These are phyloP conservation scores for Bombyx mandarina DNA, from an alignment of 1,140 invertebrate species.

Conservation along the genomic window DNA sequence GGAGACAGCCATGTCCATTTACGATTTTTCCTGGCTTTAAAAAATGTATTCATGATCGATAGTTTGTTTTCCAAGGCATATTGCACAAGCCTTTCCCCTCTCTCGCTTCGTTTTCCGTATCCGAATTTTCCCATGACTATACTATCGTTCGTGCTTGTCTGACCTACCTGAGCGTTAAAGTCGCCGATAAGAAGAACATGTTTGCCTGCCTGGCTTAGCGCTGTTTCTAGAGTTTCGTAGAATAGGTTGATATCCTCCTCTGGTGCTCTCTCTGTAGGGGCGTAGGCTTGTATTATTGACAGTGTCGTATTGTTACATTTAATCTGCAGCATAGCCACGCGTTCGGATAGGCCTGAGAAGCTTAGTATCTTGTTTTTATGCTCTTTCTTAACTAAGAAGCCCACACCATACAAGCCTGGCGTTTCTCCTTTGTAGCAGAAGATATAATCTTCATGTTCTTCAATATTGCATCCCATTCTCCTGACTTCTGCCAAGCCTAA, in stretches of 20 bases:
- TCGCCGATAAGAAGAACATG: slow-evolving; percentile 7
- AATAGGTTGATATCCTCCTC: slow-evolving; percentile 9
- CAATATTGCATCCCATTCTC: slow-evolving; percentile 8
- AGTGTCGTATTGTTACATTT: slow-evolving; percentile 5
- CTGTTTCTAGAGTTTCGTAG: slow-evolving; percentile 10
- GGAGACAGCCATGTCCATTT: too few species aligned
- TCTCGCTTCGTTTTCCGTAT: too few species aligned
- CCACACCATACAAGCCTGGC: slow-evolving; percentile 8
- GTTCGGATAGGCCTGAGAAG: slow-evolving; percentile 5
- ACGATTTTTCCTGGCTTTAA: too few species aligned
- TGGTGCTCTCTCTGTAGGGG: slow-evolving; percentile 9
- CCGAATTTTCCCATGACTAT: too few species aligned
- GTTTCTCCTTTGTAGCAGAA: slow-evolving; percentile 11
- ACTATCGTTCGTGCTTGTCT: slow-evolving; percentile 10
- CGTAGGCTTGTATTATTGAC: slow-evolving; percentile 12
- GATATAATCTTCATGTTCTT: slow-evolving; percentile 9
- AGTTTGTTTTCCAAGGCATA: too few species aligned
- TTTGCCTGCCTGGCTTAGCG: slow-evolving; percentile 1
- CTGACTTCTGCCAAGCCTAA: slow-evolving; percentile 8
- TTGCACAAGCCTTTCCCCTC: too few species aligned
- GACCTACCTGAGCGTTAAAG: slow-evolving; percentile 13
- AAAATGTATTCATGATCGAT: too few species aligned
- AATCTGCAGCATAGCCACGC: neutral
- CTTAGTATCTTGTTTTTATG: too few species aligned
- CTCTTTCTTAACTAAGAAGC: too few species aligned